Evolutionary conservation across 2,113 vertebrate species (phyloP).

Genomic region (Clarias gariepinus): DNA sequence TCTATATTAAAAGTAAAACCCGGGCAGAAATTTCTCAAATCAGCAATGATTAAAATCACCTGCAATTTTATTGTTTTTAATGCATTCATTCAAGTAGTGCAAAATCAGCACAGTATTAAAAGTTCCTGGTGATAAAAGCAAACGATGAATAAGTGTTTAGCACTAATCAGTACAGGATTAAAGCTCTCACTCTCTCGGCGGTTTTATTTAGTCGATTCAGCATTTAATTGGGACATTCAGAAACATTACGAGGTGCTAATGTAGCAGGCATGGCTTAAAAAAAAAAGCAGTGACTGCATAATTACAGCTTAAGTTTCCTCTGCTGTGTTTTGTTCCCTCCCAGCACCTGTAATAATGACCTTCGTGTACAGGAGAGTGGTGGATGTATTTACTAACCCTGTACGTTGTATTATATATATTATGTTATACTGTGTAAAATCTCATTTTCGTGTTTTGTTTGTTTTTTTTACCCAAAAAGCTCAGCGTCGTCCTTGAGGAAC

Average conservation of each 20-base stretch:
- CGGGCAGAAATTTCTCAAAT: no score
- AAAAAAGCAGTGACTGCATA: neutral
- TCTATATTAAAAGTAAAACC: no score
- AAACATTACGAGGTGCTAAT: neutral
- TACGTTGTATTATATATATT: neutral
- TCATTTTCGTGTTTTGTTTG: neutral
- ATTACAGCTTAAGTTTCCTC: neutral
- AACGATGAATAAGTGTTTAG: no score
- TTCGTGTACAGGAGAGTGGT: neutral
- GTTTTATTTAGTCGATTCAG: neutral
- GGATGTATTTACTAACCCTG: neutral
- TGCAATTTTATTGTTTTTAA: neutral
- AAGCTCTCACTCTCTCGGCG: neutral
- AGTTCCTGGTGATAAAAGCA: no score
- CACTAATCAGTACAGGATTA: neutral
- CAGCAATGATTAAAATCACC: no score
- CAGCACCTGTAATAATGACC: neutral
- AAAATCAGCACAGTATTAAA: no score
- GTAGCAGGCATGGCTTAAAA: neutral
- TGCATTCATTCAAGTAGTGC: neutral
- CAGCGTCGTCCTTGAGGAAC: slow-evolving; percentile 79
- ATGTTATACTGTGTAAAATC: neutral
- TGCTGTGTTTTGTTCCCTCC: neutral
- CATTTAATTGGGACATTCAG: neutral
- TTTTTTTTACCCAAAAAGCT: slow-evolving; percentile 76